Evolutionary conservation across 2,888 invertebrate genomes (phyloP), one percentile per base, ranked within the genome.

Genomic region (Fabriciana adippe): DNA sequence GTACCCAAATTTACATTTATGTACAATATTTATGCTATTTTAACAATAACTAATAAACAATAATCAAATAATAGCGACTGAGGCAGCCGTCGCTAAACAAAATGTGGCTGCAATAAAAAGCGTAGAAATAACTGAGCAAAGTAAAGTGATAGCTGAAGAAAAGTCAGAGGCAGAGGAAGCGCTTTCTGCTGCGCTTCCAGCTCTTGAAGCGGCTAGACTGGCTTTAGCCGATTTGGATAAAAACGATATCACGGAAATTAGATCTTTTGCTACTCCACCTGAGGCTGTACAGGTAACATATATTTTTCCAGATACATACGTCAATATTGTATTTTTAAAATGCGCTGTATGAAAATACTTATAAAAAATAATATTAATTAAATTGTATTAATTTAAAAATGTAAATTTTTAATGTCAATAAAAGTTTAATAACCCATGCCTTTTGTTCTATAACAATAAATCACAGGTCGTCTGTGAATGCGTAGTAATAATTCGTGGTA

Each of bases 191-290:
- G 98, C 98, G 0, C 86, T 98, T 81, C 98, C 98, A 0, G 97
- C 96, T 0, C 88, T 98, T 1, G 97, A 97, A 79, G 95, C 95
- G 13, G 98, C 98, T 0, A 93, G 96, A 68, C 79, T 95, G 15
- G 98, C 98, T 0, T 91, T 98, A 0, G 94, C 95, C 0, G 97
- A 97, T 74, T 89, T 98, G 55, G 97, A 98, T 62, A 98, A 98
- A 87, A 94, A 95, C 0, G 98, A 98, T 79, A 98, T 98, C 75
- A 97, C 97, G 26, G 98, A 98, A 91, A 98, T 98, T 74, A 93
- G 98, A 77, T 97, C 97, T 0, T 98, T 98, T 81, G 97, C 97
- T 11, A 97, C 97, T 0, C 98, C 98, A 0, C 98, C 98, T 0
- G 96, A 97, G 76, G 95, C 97, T 15, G 98, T 98, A 35, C 97